Evolutionary conservation across 2,113 vertebrate genomes (phyloP), one percentile per base, ranked within the genome.

Genomic region (Oxygymnocypris stewartii): DNA sequence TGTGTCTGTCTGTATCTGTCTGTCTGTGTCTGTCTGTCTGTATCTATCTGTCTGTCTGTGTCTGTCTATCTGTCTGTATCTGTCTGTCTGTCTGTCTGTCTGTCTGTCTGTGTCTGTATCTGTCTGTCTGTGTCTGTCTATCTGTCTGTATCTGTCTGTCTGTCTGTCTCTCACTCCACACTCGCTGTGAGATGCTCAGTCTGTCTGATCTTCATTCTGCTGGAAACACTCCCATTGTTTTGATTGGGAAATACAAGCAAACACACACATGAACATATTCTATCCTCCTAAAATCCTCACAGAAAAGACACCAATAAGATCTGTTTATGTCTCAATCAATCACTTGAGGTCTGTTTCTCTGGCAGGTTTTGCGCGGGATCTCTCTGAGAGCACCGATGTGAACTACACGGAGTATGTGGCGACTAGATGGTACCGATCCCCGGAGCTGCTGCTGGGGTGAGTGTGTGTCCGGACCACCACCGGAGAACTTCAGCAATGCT

Each of bases 331-430:
- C 23, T 61, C 10, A 25, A 51, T 51, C 49, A 42, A 23, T n/a
- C 8, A n/a, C 0, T 2, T 59, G n/a, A 28, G 14, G 67, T 11
- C 35, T 59, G 12, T 65, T 59, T 69, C 57, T 23, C 25, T 49
- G 91, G 90, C 92, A 99, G 98, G 98, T 86, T 99, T 99, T 93
- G 98, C 98, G 87, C 96, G 98, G 75, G 99, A 99, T 91, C 95
- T 99, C 28, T 99, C 98, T 65, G 98, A 99, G 89, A 97, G 97
- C 69, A 99, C 96, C 80, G 98, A 99, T 90, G 98, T 97, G 78
- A 99, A 99, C 94, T 99, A 99, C 79, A 99, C 97, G 1, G 98
- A 99, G 71, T 99, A 99, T 20, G 98, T 99, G 94, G 98, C 98
- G 91, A 99, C 98, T 59, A 95, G 98, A 88, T 99, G 98, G 98